Evolutionary conservation across 2,888 invertebrate genomes (phyloP).

Genomic region (Polylopha cassiicola): DNA sequence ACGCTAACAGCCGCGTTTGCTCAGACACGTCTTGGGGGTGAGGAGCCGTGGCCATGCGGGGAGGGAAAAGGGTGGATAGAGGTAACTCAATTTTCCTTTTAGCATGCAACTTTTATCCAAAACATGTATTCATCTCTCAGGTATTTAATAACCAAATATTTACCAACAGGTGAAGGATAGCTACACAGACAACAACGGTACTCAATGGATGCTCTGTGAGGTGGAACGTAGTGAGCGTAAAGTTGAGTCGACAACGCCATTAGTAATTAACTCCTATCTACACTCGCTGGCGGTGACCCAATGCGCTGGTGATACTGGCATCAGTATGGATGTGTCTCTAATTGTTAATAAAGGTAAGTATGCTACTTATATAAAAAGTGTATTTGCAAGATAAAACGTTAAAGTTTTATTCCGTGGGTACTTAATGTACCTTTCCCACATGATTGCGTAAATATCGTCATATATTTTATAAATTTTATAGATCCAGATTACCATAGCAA

Average conservation of each 20-base stretch:
- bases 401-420: no score
- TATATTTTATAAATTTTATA: constrained; percentile 33
- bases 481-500: constrained; percentile 82
- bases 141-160: neutral
- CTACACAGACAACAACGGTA: constrained; percentile 84
- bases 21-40: constrained; percentile 34
- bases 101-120: neutral
- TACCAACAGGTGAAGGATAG: constrained; percentile 78
- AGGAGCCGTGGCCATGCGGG: constrained; percentile 51
- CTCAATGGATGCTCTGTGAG: constrained; percentile 81
- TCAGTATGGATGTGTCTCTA: constrained; percentile 79
- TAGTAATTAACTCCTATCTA: constrained; percentile 81
- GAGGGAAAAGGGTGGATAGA: constrained; percentile 71
- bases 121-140: neutral
- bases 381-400: no score
- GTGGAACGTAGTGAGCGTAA: constrained; percentile 45
- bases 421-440: no score
- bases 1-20: constrained; percentile 51
- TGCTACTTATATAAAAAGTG: neutral
- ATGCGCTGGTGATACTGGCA: constrained; percentile 53
- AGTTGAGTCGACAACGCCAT: constrained; percentile 46
- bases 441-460: constrained; percentile 1
- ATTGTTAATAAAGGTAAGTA: constrained; percentile 74
- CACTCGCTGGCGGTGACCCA: constrained; percentile 81
- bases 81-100: constrained; percentile 40